A percentile compares a stretch with the other conserved stretches of the same genome.
Evolutionary conservation across 53 echinoderm and acorn worm species (phyloP).

Genomic region (Luidia sarsii): DNA sequence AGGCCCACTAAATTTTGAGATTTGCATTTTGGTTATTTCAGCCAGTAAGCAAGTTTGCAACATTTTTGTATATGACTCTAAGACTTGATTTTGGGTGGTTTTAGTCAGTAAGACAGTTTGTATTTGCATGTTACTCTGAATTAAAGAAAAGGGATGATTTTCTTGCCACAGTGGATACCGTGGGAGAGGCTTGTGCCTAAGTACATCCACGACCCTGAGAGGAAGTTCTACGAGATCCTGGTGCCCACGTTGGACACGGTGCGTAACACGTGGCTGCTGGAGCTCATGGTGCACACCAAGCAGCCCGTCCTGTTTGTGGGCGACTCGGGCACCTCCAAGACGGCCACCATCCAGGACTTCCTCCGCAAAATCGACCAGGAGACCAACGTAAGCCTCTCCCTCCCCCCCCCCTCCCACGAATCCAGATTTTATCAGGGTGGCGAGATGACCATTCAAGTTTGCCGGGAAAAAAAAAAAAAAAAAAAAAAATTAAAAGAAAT

Average conservation of each 20-base stretch:
- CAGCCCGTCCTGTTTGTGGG: conserved; percentile 96
- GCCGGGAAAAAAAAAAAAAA: too few relatives aligned
- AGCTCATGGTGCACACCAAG: conserved; percentile 94
- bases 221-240: conserved; percentile 94
- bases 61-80: too few relatives aligned
- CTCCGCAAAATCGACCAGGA: conserved; percentile 94
- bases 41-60: too few relatives aligned
- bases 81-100: not conserved
- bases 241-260: conserved; percentile 98
- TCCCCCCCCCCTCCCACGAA: too few relatives aligned
- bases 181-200: conserved; percentile 88
- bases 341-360: conserved; percentile 98
- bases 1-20: too few relatives aligned
- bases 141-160: too few relatives aligned
- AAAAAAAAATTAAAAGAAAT: too few relatives aligned
- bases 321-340: conserved; percentile 97
- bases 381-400: conserved; percentile 78
- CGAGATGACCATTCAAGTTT: too few relatives aligned
- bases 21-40: too few relatives aligned
- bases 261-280: conserved; percentile 90
- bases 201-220: conserved; percentile 95
- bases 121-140: too few relatives aligned
- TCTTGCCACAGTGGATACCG: conserved; percentile 80
- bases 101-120: too few relatives aligned
- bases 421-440: too few relatives aligned